Evolutionary conservation across 2,888 invertebrate genomes (phyloP), one percentile per base, ranked within the genome.

Genomic region (Epinotia demarniana): DNA sequence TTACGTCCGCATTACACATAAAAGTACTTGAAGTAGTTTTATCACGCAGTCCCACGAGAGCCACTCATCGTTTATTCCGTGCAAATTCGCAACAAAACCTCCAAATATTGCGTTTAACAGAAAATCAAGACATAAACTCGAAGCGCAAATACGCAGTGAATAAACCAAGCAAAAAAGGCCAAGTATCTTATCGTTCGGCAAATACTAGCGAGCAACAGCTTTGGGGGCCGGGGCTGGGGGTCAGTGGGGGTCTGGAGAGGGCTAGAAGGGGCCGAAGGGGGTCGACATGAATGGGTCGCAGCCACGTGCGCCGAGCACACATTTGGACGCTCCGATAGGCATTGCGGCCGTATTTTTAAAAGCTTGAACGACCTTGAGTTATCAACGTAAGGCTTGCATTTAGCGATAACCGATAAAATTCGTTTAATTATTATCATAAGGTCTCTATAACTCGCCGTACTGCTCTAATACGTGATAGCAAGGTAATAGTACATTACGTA

Each of bases 261-360:
- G 55, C n/a, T 49, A 64, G 23, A 62, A 66, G 46, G 64, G 66
- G 67, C 63, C 64, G 64, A 72, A 69, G 70, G 72, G 58, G 72
- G 68, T 58, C 70, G 77, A 78, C 80, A 82, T 83, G 82, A 83
- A 84, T 82, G 82, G 80, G 78, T 49, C 62, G 68, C 70, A 73
- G 77, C 83, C 82, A 81, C 83, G 81, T 81, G 81, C 81, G 78
- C 78, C 33, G 80, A 77, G 81, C 81, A 81, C 81, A 83, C 82
- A 83, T 82, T 76, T 80, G 81, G 82, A 84, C 83, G 85, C 84
- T 81, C 81, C 81, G 78, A 66, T 84, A 83, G 78, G 63, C 79
- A 75, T 77, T 79, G 79, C 79, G 79, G 79, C 80, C 81, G 82
- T 84, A 83, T 80, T 81, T 83, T 82, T 63, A 70, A 74, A 64